Percentiles rank a stretch among this genome's conserved stretches.
These are phyloP conservation scores for Terebella lapidaria DNA, from an alignment of 2,888 invertebrate species.

Conservation along the genomic window DNA sequence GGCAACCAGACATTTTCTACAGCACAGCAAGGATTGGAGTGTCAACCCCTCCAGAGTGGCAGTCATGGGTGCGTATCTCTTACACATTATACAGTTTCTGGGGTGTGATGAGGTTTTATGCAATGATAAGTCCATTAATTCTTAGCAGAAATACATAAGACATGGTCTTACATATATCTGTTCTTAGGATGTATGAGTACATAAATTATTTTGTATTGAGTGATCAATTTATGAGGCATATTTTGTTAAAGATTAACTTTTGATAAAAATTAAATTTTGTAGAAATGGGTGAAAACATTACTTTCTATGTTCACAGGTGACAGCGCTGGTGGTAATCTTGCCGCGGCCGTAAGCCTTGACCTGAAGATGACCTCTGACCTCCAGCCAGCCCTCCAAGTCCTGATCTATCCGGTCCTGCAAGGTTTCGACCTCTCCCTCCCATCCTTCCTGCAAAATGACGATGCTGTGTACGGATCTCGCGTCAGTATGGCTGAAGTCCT, in stretches of 20 bases:
- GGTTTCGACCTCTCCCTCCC: not conserved
- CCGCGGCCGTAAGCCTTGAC: not conserved
- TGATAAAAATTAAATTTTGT: no score
- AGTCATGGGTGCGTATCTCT: not conserved
- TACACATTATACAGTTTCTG: no score
- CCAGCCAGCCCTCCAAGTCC: not conserved
- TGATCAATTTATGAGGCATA: no score
- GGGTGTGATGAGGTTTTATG: no score
- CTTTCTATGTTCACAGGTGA: no score
- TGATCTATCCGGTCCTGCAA: not conserved
- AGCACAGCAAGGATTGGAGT: not conserved
- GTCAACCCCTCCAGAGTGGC: not conserved
- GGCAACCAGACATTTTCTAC: not conserved
- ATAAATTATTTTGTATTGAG: no score
- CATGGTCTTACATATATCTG: no score
- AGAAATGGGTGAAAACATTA: no score
- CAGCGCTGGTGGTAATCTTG: constrained; percentile 2
- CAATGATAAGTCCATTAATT: no score
- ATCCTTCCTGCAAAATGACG: not conserved
- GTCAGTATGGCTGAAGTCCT: not conserved
- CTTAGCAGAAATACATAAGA: no score
- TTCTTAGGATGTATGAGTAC: no score
- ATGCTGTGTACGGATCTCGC: not conserved
- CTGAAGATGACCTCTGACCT: not conserved
- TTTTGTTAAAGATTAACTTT: no score